Evolutionary conservation across 2,797 vertebrate genomes (phyloP), one percentile per base, ranked within the genome.

Genomic region (Acrocephalus scirpaceus): DNA sequence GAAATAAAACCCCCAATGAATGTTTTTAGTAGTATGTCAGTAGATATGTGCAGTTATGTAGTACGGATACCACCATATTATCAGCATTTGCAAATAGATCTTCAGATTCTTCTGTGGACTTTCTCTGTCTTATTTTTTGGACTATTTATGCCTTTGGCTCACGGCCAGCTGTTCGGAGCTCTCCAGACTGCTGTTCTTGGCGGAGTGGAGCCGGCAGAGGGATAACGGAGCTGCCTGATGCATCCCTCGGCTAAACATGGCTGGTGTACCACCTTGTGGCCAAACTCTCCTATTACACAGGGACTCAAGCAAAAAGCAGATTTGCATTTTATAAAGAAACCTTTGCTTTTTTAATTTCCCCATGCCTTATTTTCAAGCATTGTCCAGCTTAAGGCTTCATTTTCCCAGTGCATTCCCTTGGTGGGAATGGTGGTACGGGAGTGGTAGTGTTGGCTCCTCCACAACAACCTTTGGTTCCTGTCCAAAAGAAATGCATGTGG

Each of bases 221-320:
- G 89, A 93, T 97, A 64, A 86, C 90, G 90, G 96, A 97, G 96
- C 98, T 97, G 98, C 98, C 98, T 94, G 94, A 95, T 95, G 96
- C 97, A 95, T 78, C 97, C 90, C 98, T 98, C 98, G 93, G 97
- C 99, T 98, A 98, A 97, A 97, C 97, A 98, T 98, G 98, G 97
- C 94, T 98, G 97, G 98, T 98, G 96, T 99, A 98, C 99, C 99
- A 98, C 98, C 99, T 98, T 98, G 99, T 99, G 99, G 99, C 98
- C 98, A 97, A 98, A 97, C 97, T 94, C 97, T 95, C 98, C 98
- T 98, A 99, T 98, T 98, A 76, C 99, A 99, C 95, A 97, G 96
- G 97, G 97, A 97, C 76, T 86, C 77, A 21, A 82, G 54, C 50
- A 58, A 88, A 96, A 95, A 81, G 11, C 51, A 42, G 20, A 40